Conservation (phyloP, 2,113 vertebrate species). For the Varanus komodoensis region DNA sequence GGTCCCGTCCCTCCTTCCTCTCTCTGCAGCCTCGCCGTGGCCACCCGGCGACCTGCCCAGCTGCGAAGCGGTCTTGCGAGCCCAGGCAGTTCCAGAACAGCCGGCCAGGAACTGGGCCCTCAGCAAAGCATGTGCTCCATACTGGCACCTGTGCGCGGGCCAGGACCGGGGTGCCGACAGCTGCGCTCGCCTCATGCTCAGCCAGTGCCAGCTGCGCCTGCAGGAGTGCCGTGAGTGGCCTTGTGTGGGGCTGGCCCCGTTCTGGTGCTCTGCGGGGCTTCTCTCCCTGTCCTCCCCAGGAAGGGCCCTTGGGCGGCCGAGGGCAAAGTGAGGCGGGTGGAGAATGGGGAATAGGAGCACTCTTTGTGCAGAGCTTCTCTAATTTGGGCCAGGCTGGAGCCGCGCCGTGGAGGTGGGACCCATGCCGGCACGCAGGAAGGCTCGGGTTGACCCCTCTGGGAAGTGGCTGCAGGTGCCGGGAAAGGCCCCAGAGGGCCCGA, state of each 20-base stretch:
- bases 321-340: background rate
- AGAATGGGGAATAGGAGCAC: background rate
- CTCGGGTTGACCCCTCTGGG: background rate
- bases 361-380: background rate
- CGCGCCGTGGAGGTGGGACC: too few relatives aligned
- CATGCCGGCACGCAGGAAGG: background rate
- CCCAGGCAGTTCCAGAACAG: constrained; percentile 77
- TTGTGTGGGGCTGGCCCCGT: too few relatives aligned
- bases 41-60: constrained; percentile 73
- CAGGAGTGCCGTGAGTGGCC: constrained; percentile 74
- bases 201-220: constrained; percentile 65
- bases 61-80: constrained; percentile 81
- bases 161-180: background rate
- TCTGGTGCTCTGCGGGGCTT: background rate
- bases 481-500: background rate
- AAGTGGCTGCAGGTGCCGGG: background rate
- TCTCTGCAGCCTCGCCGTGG: constrained; percentile 56
- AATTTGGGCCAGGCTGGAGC: background rate
- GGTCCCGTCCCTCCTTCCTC: background rate
- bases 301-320: background rate
- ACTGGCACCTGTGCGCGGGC: constrained; percentile 79
- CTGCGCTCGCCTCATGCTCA: constrained; percentile 25
- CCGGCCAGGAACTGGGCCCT: constrained; percentile 84
- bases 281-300: background rate
- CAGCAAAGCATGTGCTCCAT: constrained; percentile 86